phyloP scores from a whole-genome alignment of 2,797 vertebrate genomes.

The Thalassophryne amazonica region DNA sequence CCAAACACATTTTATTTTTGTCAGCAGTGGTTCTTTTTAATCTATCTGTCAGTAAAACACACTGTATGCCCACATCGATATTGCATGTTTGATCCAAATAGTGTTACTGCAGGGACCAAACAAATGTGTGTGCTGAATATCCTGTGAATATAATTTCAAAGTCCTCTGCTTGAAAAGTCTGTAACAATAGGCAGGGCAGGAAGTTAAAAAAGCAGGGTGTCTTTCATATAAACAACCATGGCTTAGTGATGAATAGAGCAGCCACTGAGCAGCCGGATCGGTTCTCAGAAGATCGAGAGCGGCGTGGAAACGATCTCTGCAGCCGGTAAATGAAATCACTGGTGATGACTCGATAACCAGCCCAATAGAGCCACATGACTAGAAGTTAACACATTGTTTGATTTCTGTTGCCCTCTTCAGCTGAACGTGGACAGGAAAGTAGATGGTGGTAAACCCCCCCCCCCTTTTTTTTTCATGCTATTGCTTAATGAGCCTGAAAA shows the following conservation, averaged over 20 bases:
- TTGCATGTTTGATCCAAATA: slow-evolving; percentile 63
- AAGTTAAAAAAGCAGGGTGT: slow-evolving; percentile 76
- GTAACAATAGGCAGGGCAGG: slow-evolving; percentile 72
- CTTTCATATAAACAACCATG: slow-evolving; percentile 83
- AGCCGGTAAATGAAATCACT: too few species aligned
- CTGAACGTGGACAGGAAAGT: slow-evolving; percentile 56
- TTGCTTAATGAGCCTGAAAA: slow-evolving; percentile 86
- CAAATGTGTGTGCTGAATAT: slow-evolving; percentile 82
- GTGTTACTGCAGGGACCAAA: slow-evolving; percentile 78
- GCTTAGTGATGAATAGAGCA: slow-evolving; percentile 58
- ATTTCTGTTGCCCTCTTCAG: slow-evolving; percentile 44
- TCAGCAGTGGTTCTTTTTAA: neutral
- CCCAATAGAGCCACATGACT: slow-evolving; percentile 41
- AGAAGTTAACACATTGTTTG: slow-evolving; percentile 44
- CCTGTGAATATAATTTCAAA: slow-evolving; percentile 83
- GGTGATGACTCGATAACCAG: too few species aligned
- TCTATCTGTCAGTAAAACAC: neutral
- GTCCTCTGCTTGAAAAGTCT: slow-evolving; percentile 77
- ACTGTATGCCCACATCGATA: slow-evolving; percentile 18
- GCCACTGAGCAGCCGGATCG: slow-evolving; percentile 68
- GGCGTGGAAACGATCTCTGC: too few species aligned
- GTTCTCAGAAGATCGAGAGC: slow-evolving; percentile 62
- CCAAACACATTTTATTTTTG: neutral
- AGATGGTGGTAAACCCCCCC: slow-evolving; percentile 42
- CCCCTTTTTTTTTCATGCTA: slow-evolving; percentile 61